Conservation (phyloP, 1,140 invertebrate species). For the Anoplolepis gracilipes region DNA sequence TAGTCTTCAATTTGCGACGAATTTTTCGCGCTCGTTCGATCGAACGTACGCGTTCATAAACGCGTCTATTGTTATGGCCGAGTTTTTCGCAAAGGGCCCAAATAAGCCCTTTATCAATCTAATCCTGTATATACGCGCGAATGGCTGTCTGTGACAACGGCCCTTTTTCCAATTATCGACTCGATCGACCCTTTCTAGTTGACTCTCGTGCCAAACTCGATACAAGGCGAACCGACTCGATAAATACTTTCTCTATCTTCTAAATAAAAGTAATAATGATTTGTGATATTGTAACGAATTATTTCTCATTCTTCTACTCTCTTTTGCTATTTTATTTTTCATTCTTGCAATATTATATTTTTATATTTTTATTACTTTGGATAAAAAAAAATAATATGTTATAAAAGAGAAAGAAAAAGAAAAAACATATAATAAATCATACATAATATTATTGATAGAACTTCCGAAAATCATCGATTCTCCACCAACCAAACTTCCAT, state of each 20-base stretch:
- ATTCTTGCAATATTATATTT: not conserved
- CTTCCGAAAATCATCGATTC: too few relatives aligned
- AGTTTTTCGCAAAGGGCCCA: slow-evolving; percentile 60
- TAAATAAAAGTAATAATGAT: slow-evolving; percentile 41
- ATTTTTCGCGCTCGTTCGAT: slow-evolving; percentile 22
- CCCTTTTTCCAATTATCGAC: slow-evolving; percentile 76
- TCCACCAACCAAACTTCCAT: slow-evolving; percentile 27
- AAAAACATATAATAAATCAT: not conserved
- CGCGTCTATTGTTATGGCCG: slow-evolving; percentile 52
- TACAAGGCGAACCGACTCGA: slow-evolving; percentile 45
- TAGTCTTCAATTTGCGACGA: slow-evolving; percentile 31
- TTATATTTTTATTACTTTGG: not conserved
- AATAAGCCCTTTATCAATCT: slow-evolving; percentile 73
- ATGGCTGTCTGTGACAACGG: slow-evolving; percentile 66
- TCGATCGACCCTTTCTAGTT: slow-evolving; percentile 66
- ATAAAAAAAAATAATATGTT: not conserved
- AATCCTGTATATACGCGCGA: slow-evolving; percentile 61
- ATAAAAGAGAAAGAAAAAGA: not conserved
- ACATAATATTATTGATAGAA: not conserved
- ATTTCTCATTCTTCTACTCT: not conserved
- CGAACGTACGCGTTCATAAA: slow-evolving; percentile 50
- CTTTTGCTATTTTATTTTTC: not conserved
- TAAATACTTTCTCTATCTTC: slow-evolving; percentile 30
- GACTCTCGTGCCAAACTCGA: slow-evolving; percentile 39
- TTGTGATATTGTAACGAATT: not conserved